A percentile compares a stretch with the other conserved stretches of the same genome.
Conservation (phyloP, 1,140 invertebrate species). For the Caenorhabditis latens region DNA sequence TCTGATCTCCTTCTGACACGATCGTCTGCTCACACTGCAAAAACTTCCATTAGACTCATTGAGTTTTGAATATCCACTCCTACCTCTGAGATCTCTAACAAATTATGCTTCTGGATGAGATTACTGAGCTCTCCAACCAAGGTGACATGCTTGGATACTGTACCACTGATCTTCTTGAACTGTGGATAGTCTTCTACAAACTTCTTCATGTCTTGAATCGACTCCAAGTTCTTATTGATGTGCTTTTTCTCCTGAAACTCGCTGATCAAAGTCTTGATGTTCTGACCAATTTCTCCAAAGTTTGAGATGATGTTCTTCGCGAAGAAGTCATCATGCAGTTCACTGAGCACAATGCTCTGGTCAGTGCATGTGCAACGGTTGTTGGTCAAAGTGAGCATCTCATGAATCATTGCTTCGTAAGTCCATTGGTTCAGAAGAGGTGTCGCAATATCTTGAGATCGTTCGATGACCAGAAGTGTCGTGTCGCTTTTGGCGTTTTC, state of each 20-base stretch:
- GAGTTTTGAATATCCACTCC: no score
- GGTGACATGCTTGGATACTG: slow-evolving; percentile 95
- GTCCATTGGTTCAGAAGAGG: slow-evolving; percentile 99
- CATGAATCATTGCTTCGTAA: slow-evolving; percentile 99
- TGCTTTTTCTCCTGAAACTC: slow-evolving; percentile 96
- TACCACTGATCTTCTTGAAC: slow-evolving; percentile 96
- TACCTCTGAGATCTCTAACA: slow-evolving; percentile 91
- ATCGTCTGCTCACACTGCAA: slow-evolving; percentile 92
- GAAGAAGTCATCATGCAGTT: slow-evolving; percentile 93
- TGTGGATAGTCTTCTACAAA: slow-evolving; percentile 98
- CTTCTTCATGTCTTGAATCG: slow-evolving; percentile 97
- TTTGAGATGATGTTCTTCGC: slow-evolving; percentile 94
- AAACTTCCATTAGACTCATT: no score
- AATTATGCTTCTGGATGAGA: slow-evolving; percentile 84
- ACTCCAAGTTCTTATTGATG: slow-evolving; percentile 93
- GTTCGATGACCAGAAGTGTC: slow-evolving; percentile 70
- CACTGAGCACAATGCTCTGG: slow-evolving; percentile 78
- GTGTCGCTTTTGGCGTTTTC: slow-evolving; percentile 69
- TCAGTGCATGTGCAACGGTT: slow-evolving; percentile 91
- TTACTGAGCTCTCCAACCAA: slow-evolving; percentile 93
- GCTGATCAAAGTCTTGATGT: slow-evolving; percentile 96
- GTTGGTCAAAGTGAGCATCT: slow-evolving; percentile 92
- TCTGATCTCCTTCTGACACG: slow-evolving; percentile 89
- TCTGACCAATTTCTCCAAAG: slow-evolving; percentile 97
- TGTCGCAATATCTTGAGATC: slow-evolving; percentile 88